A percentile compares a stretch with the other conserved stretches of the same genome.
phyloP scores from a whole-genome alignment of 2,888 invertebrate species.

The Epistrophe eligans region DNA sequence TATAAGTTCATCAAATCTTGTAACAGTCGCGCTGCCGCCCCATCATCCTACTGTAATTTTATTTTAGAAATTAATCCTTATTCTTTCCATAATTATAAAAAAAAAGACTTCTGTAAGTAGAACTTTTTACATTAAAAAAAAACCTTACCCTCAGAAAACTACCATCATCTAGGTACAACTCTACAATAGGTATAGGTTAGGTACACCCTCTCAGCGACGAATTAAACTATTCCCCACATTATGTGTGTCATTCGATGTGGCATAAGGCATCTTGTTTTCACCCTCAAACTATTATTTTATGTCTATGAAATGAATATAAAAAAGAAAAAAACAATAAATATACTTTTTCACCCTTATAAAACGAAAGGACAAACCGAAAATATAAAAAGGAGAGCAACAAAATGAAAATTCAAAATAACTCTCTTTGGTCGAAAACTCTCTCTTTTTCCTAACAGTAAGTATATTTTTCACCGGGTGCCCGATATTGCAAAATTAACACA shows the following conservation, averaged over 20 bases:
- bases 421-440: slow-evolving; percentile 71
- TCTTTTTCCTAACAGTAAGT: slow-evolving; percentile 57
- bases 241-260: slow-evolving; percentile 73
- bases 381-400: slow-evolving; percentile 44
- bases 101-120: background rate
- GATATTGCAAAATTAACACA: slow-evolving; percentile 65
- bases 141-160: background rate
- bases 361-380: slow-evolving; percentile 45
- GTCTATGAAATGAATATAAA: background rate
- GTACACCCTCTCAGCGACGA: background rate
- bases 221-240: slow-evolving; percentile 46
- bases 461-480: slow-evolving; percentile 73
- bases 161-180: background rate
- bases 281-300: slow-evolving; percentile 46
- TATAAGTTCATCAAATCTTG: too few relatives aligned
- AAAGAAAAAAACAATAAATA: background rate
- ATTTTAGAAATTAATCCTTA: too few relatives aligned
- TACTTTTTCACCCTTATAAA: slow-evolving; percentile 10
- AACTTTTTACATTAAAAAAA: background rate
- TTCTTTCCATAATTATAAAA: background rate
- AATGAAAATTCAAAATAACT: slow-evolving; percentile 66
- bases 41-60: background rate
- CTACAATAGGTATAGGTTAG: background rate
- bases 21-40: too few relatives aligned
- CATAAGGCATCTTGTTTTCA: slow-evolving; percentile 54